A percentile compares a stretch with the other conserved stretches of the same genome.
Conservation (phyloP, 1,140 invertebrate genomes). For the Conus betulinus region DNA sequence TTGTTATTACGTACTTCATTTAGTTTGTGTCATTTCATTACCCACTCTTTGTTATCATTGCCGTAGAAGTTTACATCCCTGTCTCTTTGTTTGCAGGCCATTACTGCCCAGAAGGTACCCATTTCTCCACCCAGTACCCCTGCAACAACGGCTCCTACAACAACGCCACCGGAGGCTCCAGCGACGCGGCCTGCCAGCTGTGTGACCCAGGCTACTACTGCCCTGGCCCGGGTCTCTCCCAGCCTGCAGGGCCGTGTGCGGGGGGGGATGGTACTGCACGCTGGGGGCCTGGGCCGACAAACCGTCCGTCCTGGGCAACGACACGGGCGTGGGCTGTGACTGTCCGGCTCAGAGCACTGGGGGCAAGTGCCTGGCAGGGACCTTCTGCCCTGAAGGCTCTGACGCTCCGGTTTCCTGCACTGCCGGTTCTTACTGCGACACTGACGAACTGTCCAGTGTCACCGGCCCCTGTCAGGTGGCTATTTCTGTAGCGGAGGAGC, state of each 20-base stretch:
- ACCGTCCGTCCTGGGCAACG: constrained; percentile 63
- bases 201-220: constrained; percentile 70
- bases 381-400: constrained; percentile 69
- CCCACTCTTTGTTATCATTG: too few relatives aligned
- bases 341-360: constrained; percentile 68
- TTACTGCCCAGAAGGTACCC: constrained; percentile 66
- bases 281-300: constrained; percentile 66
- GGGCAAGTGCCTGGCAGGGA: constrained; percentile 68
- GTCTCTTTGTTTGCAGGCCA: constrained; percentile 56
- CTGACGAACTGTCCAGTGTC: constrained; percentile 61
- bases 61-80: constrained; percentile 1
- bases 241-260: constrained; percentile 67
- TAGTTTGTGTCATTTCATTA: too few relatives aligned
- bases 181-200: constrained; percentile 56
- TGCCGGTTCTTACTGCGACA: constrained; percentile 67
- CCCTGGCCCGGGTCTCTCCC: constrained; percentile 56
- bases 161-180: constrained; percentile 56
- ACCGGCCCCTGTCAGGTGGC: constrained; percentile 65
- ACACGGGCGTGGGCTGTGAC: constrained; percentile 55
- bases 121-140: constrained; percentile 69
- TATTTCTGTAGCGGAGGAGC: constrained; percentile 69
- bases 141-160: constrained; percentile 72
- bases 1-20: neutral
- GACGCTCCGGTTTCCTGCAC: constrained; percentile 58
- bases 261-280: constrained; percentile 68